A percentile compares a stretch with the other conserved stretches of the same genome.
These are phyloP conservation scores for Meles meles DNA, from an alignment of 2,113 vertebrate genomes.

Conservation along the genomic window DNA sequence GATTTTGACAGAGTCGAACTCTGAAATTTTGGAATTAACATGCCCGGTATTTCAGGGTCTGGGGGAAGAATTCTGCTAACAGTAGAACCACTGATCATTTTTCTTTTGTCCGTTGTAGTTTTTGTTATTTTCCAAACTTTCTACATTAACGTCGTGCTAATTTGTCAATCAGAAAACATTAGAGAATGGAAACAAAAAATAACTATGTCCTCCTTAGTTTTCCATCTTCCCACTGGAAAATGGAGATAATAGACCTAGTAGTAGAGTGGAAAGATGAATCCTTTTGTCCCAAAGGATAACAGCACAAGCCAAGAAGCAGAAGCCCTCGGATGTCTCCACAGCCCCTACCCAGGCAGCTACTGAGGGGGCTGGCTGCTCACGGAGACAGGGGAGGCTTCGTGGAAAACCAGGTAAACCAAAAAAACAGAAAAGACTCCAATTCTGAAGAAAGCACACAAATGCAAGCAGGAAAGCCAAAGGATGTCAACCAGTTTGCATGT, in stretches of 20 bases:
- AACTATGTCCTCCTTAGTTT: not conserved
- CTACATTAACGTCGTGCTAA: not conserved
- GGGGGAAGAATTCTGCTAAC: not conserved
- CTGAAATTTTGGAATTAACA: not conserved
- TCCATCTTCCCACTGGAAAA: not conserved
- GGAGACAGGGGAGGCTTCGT: not conserved
- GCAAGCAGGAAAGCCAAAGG: conserved; percentile 60
- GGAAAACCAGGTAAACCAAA: conserved; percentile 27
- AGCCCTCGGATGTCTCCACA: not conserved
- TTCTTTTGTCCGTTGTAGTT: not conserved
- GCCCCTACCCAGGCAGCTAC: not conserved
- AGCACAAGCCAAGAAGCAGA: not conserved
- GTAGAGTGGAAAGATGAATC: not conserved
- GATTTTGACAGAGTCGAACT: not conserved
- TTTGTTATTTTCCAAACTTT: not conserved
- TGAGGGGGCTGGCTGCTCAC: not conserved
- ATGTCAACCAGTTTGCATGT: conserved; percentile 58
- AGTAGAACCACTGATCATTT: not conserved
- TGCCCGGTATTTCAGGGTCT: not conserved
- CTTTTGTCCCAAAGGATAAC: not conserved
- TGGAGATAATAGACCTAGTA: not conserved
- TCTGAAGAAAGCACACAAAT: conserved; percentile 71
- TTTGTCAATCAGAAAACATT: not conserved
- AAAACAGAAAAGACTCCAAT: conserved; percentile 37
- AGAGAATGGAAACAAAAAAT: not conserved